Evolutionary conservation across 1,140 invertebrate genomes (phyloP), one percentile per base, ranked within the genome.

Genomic region (Platyura marginata): DNA sequence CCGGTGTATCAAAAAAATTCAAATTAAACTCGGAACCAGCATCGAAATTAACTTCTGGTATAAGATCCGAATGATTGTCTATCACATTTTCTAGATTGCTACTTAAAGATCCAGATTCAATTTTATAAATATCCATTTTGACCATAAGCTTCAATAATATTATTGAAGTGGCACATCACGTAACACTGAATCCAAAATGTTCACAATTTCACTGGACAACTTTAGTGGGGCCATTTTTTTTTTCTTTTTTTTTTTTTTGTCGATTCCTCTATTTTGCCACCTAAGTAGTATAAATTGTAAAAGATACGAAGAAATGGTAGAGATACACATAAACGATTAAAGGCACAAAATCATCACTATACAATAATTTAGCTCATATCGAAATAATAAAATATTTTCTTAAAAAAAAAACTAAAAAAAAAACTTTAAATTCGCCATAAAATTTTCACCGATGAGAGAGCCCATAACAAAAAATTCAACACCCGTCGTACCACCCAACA

Each of bases 1-100:
- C 74, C 23, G 74, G 70, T 22, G 67, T 69, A 62, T 81, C 78
- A 64, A 82, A 82, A 64, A 81, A 82, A 64, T 77, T 74, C 51
- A 81, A 65, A 65, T 81, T 80, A 57, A 82, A 81, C 56, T 80
- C 79, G 41, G 74, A 72, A 57, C 75, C 75, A 50, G 77, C 76
- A 64, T 79, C 76, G 56, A 81, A 81, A 47, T 71, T 67, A 48
- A 79, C 75, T 60, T 77, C 74, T 45, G 75, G 70, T 47, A 72
- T 68, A 42, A 71, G 65, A 52, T 70, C 73, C 50, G 74, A 71
- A 13, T 45, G 50, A 67, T 66, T 46, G 66, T 63, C 54, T 69
- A 69, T 44, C 52, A 74, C 54, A 56, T 67, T 66, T 51, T 65
- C 66, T 18, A n/a, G 9, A 38, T 38, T 38, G 36, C 15, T 21